These are phyloP conservation scores for Phengaris alcon DNA, from an alignment of 2,888 invertebrate genomes.

Conservation along the genomic window DNA sequence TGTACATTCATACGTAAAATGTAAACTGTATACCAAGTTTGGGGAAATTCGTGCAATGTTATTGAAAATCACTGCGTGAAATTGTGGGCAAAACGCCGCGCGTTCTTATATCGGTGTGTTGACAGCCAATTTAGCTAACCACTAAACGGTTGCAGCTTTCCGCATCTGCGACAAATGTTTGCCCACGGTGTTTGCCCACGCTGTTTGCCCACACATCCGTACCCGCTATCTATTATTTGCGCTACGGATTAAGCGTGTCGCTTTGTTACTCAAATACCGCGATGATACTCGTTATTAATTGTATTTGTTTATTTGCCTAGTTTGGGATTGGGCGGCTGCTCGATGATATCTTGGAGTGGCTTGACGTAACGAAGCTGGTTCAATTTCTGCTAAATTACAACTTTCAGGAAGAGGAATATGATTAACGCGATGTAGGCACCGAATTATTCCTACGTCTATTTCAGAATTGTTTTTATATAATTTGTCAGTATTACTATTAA, in stretches of 20 bases:
- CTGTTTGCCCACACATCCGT: conserved; percentile 62
- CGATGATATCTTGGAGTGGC: background rate
- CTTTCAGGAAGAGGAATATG: background rate
- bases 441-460: too few species aligned
- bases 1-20: too few species aligned
- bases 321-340: background rate
- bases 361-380: background rate
- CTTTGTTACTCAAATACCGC: conserved; percentile 50
- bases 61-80: background rate
- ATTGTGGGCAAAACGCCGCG: background rate
- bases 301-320: conserved; percentile 34
- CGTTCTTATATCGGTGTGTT: conserved; percentile 34
- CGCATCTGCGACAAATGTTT: conserved; percentile 47
- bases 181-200: conserved; percentile 49
- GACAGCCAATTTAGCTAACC: conserved; percentile 43
- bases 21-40: background rate
- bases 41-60: background rate
- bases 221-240: conserved; percentile 62
- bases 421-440: too few species aligned
- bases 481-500: too few species aligned
- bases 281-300: conserved; percentile 42
- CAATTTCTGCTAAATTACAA: background rate
- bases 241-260: conserved; percentile 55
- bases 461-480: too few species aligned
- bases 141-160: conserved; percentile 44